Evolutionary conservation across 1,140 invertebrate genomes (phyloP).

Genomic region (Argopecten irradians): DNA sequence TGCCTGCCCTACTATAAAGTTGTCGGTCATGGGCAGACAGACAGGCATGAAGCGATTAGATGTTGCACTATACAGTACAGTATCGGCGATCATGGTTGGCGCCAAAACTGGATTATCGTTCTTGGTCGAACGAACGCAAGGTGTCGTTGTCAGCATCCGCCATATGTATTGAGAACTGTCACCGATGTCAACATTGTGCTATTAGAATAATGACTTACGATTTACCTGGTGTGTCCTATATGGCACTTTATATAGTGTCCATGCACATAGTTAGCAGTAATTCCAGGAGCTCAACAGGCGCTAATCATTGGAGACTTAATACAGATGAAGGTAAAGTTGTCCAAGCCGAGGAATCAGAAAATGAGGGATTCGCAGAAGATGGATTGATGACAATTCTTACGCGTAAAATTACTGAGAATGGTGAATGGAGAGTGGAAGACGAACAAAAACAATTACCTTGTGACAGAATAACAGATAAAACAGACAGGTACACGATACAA

Average conservation of each 20-base stretch:
- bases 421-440: conserved; percentile 65
- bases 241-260: conserved; percentile 78
- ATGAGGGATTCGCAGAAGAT: conserved; percentile 48
- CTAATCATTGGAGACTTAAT: conserved; percentile 84
- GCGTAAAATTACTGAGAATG: conserved; percentile 77
- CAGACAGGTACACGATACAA: neutral
- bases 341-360: conserved; percentile 74
- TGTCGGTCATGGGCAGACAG: too few species aligned
- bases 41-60: too few species aligned
- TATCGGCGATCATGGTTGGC: too few species aligned
- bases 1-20: too few species aligned
- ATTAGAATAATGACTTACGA: conserved; percentile 65
- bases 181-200: conserved; percentile 18
- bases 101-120: neutral
- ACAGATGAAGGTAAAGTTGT: conserved; percentile 83
- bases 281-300: conserved; percentile 82
- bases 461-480: neutral
- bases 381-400: conserved; percentile 72
- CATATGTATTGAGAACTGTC: conserved; percentile 16
- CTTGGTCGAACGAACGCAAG: neutral
- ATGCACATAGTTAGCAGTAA: conserved; percentile 85
- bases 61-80: too few species aligned
- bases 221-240: conserved; percentile 72
- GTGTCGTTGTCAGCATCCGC: conserved; percentile 19
- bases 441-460: conserved; percentile 27